Evolutionary conservation across 2,888 invertebrate species (phyloP).

Genomic region (Caenorhabditis sp.): DNA sequence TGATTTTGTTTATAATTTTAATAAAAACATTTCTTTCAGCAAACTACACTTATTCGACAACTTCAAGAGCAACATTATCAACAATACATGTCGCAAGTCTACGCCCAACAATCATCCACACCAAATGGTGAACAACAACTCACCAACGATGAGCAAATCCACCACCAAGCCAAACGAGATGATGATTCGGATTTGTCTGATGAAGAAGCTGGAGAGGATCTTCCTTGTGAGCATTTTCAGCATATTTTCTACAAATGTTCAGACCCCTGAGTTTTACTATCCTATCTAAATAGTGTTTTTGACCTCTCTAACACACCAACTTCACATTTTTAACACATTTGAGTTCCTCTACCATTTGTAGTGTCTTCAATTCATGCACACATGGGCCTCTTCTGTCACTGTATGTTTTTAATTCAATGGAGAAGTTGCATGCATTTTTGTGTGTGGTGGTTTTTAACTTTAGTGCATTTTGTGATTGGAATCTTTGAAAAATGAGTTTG

Average conservation of each 20-base stretch:
- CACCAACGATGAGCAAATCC: constrained; percentile 27
- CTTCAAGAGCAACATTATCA: constrained; percentile 98
- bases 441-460: background rate
- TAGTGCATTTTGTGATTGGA: background rate
- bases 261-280: no score
- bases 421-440: background rate
- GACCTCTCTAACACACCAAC: constrained; percentile 1
- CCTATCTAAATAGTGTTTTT: constrained; percentile 8
- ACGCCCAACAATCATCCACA: constrained; percentile 73
- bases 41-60: constrained; percentile 89
- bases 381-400: constrained; percentile 71
- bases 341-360: constrained; percentile 60
- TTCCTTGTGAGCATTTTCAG: constrained; percentile 61
- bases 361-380: constrained; percentile 70
- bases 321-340: no score
- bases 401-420: constrained; percentile 53
- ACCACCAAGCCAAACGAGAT: constrained; percentile 64
- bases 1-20: no score
- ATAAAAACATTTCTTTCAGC: constrained; percentile 76
- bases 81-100: constrained; percentile 91
- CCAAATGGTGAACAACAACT: constrained; percentile 20
- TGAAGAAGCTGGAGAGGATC: constrained; percentile 65
- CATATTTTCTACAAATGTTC: no score
- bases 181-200: constrained; percentile 71
- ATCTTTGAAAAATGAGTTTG: background rate